phyloP scores from a whole-genome alignment of 2,797 vertebrate genomes.

The Oceanodroma leucorhoa region DNA sequence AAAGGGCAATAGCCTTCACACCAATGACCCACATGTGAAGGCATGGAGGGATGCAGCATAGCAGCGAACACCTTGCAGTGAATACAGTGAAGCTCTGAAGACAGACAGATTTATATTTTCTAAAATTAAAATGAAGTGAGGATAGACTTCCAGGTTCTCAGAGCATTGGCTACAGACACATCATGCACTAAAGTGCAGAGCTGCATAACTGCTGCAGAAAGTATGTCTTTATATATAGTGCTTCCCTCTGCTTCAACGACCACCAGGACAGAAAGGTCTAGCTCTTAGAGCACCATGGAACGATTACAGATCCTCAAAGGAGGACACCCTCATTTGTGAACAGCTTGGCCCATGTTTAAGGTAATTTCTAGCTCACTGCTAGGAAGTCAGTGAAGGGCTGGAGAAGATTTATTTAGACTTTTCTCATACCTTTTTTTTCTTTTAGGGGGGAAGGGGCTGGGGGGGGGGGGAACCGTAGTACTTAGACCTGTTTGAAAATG shows the following conservation, averaged over 20 bases:
- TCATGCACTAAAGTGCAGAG: background rate
- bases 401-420: background rate
- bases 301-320: background rate
- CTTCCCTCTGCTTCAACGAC: background rate
- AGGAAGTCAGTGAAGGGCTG: background rate
- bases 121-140: background rate
- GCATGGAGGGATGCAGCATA: background rate
- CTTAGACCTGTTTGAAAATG: background rate
- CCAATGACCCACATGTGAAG: background rate
- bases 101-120: background rate
- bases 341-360: background rate
- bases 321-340: background rate
- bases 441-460: too few relatives aligned
- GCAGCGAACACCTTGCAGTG: background rate
- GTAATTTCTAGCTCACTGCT: background rate
- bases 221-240: background rate
- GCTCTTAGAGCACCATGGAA: background rate
- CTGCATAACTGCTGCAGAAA: background rate
- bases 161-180: background rate
- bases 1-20: background rate
- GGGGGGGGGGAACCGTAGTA: too few relatives aligned
- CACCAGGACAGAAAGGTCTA: background rate
- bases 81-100: background rate
- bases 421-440: background rate
- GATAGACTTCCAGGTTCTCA: background rate